Base-by-base conservation (phyloP, 92 coral and sea anemone genomes). In the Pocillopora grandis region DNA sequence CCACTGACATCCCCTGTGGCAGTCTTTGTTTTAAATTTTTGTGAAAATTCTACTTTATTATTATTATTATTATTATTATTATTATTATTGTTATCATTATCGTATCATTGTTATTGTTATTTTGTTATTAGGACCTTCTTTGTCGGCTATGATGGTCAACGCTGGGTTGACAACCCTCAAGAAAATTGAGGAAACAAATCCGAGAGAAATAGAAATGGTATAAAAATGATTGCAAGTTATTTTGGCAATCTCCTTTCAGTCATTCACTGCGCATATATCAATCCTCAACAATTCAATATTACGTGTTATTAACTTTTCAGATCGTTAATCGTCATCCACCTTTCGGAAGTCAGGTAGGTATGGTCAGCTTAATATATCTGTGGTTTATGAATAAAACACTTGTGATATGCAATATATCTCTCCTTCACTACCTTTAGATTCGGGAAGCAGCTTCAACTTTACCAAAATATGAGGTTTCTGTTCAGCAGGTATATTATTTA, bases 241-340 rank as follows among this genome's bases (percentile, higher is more conserved):
- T 27, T 42, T 42, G 52, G 52, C 52, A 37, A 18, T 63, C 1
- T 18, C 8, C 56, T 36, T 11, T 71, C 12, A 5, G 1, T 36
- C 6, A 80, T 20, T 16, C 16, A n/a, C 16, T 68, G 70, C 49
- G 10, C 21, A 23, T 81, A 52, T 1, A n/a, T 12, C 65, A 27
- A 2, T 48, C 14, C 13, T 23, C 64, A 82, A 52, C 8, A 69
- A 12, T 27, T 57, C 57, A 57, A 18, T 13, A 9, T 49, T 80
- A 48, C 36, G 1, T 64, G n/a, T 16, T 56, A 19, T 84, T 70
- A 56, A 23, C 56, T 85, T 76, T 83, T 15, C 79, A 97, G 99
- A 97, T 97, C 82, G 97, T 97, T 59, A 97, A 97, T 58, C 98
- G 99, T n/a, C 99, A 97, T 76, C 98, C 99, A 74, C 99, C 99